Base-by-base conservation (phyloP, 2,888 invertebrate genomes). In the Callosobruchus maculatus region DNA sequence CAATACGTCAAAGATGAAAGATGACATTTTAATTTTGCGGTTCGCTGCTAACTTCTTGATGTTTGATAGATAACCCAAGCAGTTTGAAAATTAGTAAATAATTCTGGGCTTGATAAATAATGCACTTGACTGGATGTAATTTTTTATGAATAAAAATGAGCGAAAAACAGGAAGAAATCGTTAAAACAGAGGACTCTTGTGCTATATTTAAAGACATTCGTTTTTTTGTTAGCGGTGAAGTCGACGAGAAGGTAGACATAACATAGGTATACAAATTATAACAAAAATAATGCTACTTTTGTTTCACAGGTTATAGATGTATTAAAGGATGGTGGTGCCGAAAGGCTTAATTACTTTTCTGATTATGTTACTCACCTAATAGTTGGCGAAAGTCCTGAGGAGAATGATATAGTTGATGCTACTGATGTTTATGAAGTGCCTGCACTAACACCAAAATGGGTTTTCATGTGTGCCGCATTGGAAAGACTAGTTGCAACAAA, bases 361-460 rank as follows among this genome's bases (percentile, higher is more conserved):
- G 96, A 97, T 88, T 94, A 94, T 88, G 95, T 97, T 79, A 97
- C 97, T 69, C 97, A 97, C 89, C 90, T 97, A 82, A 94, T 98
- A 84, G 96, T 96, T 81, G 97, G 95, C 26, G 89, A 92, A 80
- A 94, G 96, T 88, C 93, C 93, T 74, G 92, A 94, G 82, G 96
- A 96, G 86, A 93, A 92, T 83, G 97, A 97, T 86, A 91, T 97
- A 81, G 92, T 92, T 74, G 96, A 97, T 88, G 97, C 97, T 13
- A 93, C 93, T 85, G 98, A 98, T 85, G 90, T 98, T 20, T 98
- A 97, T 87, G 97, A 96, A 88, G 93, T 97, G 74, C 97, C 97
- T 77, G 95, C 97, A 79, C 94, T 98, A 73, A 93, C 93, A 68
- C 92, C 93, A 83, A 91, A 93, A 86, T 98, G 98, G 98, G 94